Conservation (phyloP, 2,888 invertebrate genomes). For the Polymixis flavicincta region DNA sequence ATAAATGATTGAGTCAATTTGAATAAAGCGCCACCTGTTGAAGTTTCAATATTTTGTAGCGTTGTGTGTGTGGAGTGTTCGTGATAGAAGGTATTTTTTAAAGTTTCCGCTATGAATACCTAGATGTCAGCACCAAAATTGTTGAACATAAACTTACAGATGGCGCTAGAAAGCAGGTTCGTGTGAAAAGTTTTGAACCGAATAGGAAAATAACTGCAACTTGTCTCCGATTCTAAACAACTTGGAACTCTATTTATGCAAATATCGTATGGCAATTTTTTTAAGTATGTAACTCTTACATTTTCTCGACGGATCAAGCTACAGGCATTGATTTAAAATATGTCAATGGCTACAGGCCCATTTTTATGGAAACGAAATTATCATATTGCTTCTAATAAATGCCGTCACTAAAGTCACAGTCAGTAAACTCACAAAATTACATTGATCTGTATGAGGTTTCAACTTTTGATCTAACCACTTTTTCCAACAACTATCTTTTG, state of each 20-base stretch:
- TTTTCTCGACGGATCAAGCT: neutral
- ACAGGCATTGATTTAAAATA: no score
- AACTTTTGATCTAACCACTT: no score
- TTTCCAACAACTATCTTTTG: no score
- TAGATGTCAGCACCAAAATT: slow-evolving; percentile 46
- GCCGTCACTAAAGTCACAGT: neutral
- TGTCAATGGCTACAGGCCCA: no score
- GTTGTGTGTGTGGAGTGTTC: no score
- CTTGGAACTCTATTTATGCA: neutral
- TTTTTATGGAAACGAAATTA: neutral
- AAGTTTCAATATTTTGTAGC: neutral
- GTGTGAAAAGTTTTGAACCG: slow-evolving; percentile 5
- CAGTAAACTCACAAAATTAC: no score
- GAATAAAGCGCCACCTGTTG: slow-evolving; percentile 27
- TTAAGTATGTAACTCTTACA: no score
- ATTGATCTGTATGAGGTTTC: no score
- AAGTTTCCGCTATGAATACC: neutral
- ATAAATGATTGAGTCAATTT: neutral
- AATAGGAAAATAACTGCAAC: neutral
- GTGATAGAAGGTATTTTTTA: neutral
- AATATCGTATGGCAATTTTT: no score
- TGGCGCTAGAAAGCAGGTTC: slow-evolving; percentile 13
- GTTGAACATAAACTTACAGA: slow-evolving; percentile 16
- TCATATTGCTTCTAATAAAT: neutral
- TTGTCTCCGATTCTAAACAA: neutral